Evolutionary conservation across 30 jellyfish, hydroid and myxozoan genomes (phyloP), one percentile per base, ranked within the genome.

Genomic region (Morbakka virulenta): DNA sequence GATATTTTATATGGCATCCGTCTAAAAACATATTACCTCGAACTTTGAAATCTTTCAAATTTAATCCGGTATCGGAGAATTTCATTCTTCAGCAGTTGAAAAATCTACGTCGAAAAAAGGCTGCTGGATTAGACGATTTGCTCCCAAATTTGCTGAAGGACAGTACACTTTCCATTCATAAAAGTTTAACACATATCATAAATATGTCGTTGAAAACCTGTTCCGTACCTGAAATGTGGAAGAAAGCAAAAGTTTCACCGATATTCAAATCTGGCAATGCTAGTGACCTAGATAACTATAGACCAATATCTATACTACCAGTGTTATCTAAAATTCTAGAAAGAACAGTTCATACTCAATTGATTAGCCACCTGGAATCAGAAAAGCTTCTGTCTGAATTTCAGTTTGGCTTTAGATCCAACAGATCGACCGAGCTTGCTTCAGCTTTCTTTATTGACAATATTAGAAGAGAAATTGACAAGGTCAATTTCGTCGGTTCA

Each of bases 1-100:
- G 72, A n/a, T 28, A 61, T 61, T 61, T 61, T 61, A 34, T 61
- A n/a, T 61, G 72, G 72, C n/a, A 34, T 13, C 35, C 26, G 21
- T 34, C 29, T n/a, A 35, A 14, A 17, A 13, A 61, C 72, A 61
- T 61, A n/a, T 35, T 61, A 61, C 0, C 0, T n/a, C 11, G 72
- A 61, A 61, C 72, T n/a, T 61, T 0, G 72, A 61, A 61, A 61
- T 61, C 0, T 17, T 23, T 61, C 29, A 28, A 23, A n/a, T 61
- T 61, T 61, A 61, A 14, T 61, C 72, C 72, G 21, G 72, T 61
- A 28, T 61, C 29, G 14, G 72, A 61, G 26, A 0, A 61, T n/a
- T 61, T 35, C 26, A 61, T 61, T 23, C 72, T 61, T 14, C 21
- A 61, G 27, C 72, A 61, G 0, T 61, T 61, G 0, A 61, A 61